Evolutionary conservation across 2,113 vertebrate genomes (phyloP).

Genomic region (Labeo catla): DNA sequence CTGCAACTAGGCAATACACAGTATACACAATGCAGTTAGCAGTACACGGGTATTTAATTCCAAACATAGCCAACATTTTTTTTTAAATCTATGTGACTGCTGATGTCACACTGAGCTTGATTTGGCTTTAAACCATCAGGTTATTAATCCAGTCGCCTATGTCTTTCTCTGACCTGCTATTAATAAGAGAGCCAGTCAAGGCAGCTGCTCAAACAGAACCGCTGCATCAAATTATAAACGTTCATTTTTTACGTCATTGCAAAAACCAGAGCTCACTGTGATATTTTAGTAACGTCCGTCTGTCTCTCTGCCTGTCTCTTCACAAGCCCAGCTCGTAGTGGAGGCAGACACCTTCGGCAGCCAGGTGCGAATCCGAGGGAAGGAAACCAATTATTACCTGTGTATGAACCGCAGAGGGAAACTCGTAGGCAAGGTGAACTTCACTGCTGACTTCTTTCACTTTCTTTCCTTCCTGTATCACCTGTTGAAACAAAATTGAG

Average conservation of each 20-base stretch:
- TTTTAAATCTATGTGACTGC: background rate
- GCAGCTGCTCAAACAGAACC: slow-evolving; percentile 37
- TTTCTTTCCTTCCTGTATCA: slow-evolving; percentile 48
- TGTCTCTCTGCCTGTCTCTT: slow-evolving; percentile 76
- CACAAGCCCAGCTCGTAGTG: slow-evolving; percentile 85
- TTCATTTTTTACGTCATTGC: background rate
- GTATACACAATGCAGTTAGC: no score
- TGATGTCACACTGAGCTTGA: background rate
- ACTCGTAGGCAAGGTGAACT: slow-evolving; percentile 81
- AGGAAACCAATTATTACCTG: slow-evolving; percentile 82
- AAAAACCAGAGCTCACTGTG: slow-evolving; percentile 3
- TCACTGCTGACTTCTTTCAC: slow-evolving; percentile 53
- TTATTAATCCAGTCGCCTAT: background rate
- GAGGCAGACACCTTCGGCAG: slow-evolving; percentile 84
- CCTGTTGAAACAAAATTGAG: background rate
- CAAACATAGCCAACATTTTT: no score
- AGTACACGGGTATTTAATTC: no score
- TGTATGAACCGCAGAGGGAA: slow-evolving; percentile 83
- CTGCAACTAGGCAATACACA: background rate
- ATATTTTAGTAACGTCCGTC: slow-evolving; percentile 70
- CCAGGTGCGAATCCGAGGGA: slow-evolving; percentile 83
- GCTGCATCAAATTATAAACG: slow-evolving; percentile 41
- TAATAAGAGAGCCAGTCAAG: slow-evolving; percentile 23
- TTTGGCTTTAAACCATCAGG: background rate
- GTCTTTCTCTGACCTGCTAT: background rate